Base-by-base conservation (phyloP, 1,140 invertebrate species). In the Protaetia brevitarsis region DNA sequence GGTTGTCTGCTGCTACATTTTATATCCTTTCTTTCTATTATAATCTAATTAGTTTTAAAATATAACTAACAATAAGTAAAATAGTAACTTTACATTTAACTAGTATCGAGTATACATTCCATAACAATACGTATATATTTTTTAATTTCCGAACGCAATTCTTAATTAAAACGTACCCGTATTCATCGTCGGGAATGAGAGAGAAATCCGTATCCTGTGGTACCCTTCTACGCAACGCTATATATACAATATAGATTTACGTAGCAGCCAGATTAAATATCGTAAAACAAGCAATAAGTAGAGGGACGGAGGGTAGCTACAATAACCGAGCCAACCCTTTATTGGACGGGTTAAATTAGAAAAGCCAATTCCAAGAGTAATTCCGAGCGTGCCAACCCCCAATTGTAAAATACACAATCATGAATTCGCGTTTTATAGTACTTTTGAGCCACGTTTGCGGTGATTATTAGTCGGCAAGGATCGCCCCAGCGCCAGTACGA, bases 351-450 rank as follows among this genome's bases (percentile, higher is more conserved):
- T 68, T 71, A 71, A 72, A 72, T 72, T 72, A 71, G 71, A 72
- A 72, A 72, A 72, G 71, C 71, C 71, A 72, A 72, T 72, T 70
- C 68, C 71, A 66, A 60, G 68, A 66, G 64, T 71, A 69, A 72
- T 72, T 72, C 71, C 69, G 28, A 57, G 65, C 69, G 71, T 72
- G 68, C 71, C 71, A 67, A 68, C 61, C 68, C 71, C 66, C 71
- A 72, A 72, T 72, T 72, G 71, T 72, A 71, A 72, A 72, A 71
- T 72, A 72, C 71, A 71, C 71, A 72, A 69, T 72, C 71, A 72
- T 69, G 70, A 69, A 72, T 72, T 64, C 64, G 41, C 66, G 69
- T 72, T 71, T 71, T 68, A 71, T 72, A 69, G 66, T 65, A 72
- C 69, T 70, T 70, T 70, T 69, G 68, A 34, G 68, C 64, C 64